These are phyloP conservation scores for Ctenochaetus hawaiiensis DNA, from an alignment of 2,797 vertebrate species.

Conservation along the genomic window DNA sequence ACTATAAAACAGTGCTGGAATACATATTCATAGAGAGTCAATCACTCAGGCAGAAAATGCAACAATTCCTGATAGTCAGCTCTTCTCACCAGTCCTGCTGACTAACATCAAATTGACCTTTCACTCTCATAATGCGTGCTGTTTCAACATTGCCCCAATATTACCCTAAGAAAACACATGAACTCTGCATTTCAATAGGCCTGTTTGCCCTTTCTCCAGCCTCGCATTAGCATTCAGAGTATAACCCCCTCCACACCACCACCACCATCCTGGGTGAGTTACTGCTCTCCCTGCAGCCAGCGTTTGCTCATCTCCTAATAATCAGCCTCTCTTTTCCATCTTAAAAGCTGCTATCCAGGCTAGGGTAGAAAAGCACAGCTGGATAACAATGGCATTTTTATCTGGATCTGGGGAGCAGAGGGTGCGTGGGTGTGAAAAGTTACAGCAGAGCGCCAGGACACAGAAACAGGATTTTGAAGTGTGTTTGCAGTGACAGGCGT, in stretches of 20 bases:
- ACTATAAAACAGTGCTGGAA: constrained; percentile 43
- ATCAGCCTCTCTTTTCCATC: constrained; percentile 80
- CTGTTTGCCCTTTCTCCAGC: constrained; percentile 84
- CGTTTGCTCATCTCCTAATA: constrained; percentile 79
- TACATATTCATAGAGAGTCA: constrained; percentile 65
- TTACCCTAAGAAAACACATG: constrained; percentile 87
- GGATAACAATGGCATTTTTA: constrained; percentile 72
- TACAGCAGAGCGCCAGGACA: constrained; percentile 55
- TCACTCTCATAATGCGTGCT: constrained; percentile 77
- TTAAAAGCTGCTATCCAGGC: constrained; percentile 75
- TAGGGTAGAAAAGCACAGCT: constrained; percentile 81
- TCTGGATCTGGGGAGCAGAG: constrained; percentile 61
- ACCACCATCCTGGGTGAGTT: constrained; percentile 53
- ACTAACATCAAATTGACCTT: constrained; percentile 79
- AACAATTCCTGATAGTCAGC: constrained; percentile 68
- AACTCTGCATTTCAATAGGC: constrained; percentile 86
- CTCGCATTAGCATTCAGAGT: constrained; percentile 86
- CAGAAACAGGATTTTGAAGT: constrained; percentile 50
- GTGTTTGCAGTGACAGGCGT: constrained; percentile 63
- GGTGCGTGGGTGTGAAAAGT: constrained; percentile 76
- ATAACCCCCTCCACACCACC: constrained; percentile 47
- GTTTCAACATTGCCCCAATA: constrained; percentile 81
- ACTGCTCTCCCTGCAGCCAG: constrained; percentile 63
- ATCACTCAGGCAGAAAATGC: constrained; percentile 64
- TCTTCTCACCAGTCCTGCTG: constrained; percentile 68